These are phyloP conservation scores for Gasterosteus aculeatus DNA, from an alignment of 2,113 vertebrate species.

Conservation along the genomic window DNA sequence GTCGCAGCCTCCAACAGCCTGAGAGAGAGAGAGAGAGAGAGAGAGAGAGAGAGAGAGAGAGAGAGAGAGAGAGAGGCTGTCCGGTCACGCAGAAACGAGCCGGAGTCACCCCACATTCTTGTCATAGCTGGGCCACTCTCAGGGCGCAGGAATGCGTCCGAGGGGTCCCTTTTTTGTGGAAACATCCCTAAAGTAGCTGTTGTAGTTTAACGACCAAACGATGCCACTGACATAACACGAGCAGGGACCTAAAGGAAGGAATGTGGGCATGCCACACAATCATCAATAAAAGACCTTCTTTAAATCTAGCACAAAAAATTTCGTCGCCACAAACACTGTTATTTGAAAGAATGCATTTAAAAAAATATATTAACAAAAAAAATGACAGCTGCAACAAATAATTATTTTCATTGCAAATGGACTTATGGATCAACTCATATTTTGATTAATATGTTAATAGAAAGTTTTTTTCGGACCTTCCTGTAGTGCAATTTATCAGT, in stretches of 20 bases:
- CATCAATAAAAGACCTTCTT: neutral
- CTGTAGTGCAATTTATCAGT: neutral
- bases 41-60: neutral
- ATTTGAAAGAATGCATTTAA: neutral
- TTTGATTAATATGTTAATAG: neutral
- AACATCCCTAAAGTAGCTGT: neutral
- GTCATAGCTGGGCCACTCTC: slow-evolving; percentile 40
- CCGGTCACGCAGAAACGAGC: slow-evolving; percentile 33
- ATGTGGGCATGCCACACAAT: neutral
- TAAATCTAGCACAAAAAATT: neutral
- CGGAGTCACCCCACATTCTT: slow-evolving; percentile 64
- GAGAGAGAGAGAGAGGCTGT: neutral
- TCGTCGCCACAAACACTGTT: neutral
- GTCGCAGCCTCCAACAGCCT: neutral
- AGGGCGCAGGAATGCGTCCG: slow-evolving; percentile 46
- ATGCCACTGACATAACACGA: neutral
- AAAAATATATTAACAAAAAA: too few relatives aligned
- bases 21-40: neutral
- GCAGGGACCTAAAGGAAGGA: neutral
- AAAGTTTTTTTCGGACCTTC: neutral
- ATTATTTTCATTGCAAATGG: neutral
- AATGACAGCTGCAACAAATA: neutral
- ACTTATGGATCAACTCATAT: neutral
- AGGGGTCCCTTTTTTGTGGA: slow-evolving; percentile 13
- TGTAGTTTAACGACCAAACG: neutral